phyloP scores from a whole-genome alignment of 1,140 invertebrate genomes.

The Listronotus oregonensis region DNA sequence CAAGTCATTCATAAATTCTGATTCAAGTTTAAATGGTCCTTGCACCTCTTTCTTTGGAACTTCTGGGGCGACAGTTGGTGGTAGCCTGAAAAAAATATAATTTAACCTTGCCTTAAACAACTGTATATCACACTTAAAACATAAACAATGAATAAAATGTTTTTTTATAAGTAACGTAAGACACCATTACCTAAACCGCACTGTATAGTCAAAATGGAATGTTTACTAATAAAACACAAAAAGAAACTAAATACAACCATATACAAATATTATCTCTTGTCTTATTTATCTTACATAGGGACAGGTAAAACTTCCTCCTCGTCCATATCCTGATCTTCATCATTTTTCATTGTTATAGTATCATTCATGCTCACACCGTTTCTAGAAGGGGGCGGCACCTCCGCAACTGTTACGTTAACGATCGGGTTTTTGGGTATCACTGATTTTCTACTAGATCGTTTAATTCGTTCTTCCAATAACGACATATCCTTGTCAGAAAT shows the following conservation, averaged over 20 bases:
- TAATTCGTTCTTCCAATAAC: conserved; percentile 93
- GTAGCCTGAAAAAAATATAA: conserved; percentile 38
- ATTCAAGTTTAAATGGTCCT: conserved; percentile 74
- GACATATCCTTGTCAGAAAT: conserved; percentile 93
- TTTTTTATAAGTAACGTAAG: too few relatives aligned
- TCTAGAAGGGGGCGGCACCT: conserved; percentile 9
- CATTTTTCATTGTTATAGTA: conserved; percentile 11
- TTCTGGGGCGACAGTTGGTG: conserved; percentile 47
- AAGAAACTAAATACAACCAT: too few relatives aligned
- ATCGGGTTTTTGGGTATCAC: conserved; percentile 29
- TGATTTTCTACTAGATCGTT: conserved; percentile 72
- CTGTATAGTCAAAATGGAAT: too few relatives aligned
- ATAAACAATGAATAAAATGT: too few relatives aligned
- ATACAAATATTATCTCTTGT: too few relatives aligned
- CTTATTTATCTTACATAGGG: conserved; percentile 45
- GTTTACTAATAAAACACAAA: too few relatives aligned
- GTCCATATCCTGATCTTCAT: conserved; percentile 39
- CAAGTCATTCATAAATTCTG: conserved; percentile 67
- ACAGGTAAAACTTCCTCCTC: conserved; percentile 43
- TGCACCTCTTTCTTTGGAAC: conserved; percentile 56
- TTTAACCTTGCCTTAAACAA: background rate
- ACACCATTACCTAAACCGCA: too few relatives aligned
- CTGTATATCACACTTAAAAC: too few relatives aligned
- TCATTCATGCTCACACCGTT: conserved; percentile 16
- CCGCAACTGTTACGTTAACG: conserved; percentile 9